phyloP scores from a whole-genome alignment of 2,888 invertebrate genomes.

The Ditylenchus weischeri region DNA sequence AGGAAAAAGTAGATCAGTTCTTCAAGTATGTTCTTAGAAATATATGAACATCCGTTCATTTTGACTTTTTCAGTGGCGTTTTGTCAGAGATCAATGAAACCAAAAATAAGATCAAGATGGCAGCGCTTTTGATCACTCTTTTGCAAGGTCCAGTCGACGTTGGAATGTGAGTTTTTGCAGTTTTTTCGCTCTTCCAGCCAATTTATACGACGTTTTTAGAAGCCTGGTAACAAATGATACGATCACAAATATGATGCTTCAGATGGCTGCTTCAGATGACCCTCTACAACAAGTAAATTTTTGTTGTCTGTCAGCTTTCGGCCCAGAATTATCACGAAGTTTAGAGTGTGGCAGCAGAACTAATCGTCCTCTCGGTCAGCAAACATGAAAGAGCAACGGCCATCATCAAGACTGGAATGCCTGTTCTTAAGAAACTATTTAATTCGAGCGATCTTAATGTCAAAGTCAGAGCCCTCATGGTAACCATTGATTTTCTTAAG shows the following conservation, averaged over 20 bases:
- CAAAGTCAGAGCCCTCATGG: constrained; percentile 68
- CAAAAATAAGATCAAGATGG: constrained; percentile 45
- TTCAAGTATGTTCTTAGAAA: constrained; percentile 66
- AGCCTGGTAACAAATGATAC: constrained; percentile 68
- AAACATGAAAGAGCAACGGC: constrained; percentile 93
- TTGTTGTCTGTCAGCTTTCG: background rate
- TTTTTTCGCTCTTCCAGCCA: too few relatives aligned
- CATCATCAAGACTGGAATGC: constrained; percentile 70
- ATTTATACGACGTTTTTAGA: too few relatives aligned
- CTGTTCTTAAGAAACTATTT: constrained; percentile 67
- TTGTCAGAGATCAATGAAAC: constrained; percentile 39
- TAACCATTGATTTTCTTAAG: constrained; percentile 48
- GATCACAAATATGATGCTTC: constrained; percentile 89
- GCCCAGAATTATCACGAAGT: constrained; percentile 22
- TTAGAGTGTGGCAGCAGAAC: constrained; percentile 90
- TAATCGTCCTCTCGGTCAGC: constrained; percentile 89
- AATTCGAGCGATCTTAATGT: constrained; percentile 84
- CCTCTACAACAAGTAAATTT: constrained; percentile 18
- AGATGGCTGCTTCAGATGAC: constrained; percentile 87
- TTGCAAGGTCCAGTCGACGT: constrained; percentile 85
- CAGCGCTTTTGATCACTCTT: constrained; percentile 71
- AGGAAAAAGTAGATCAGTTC: constrained; percentile 77
- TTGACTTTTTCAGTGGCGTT: constrained; percentile 37
- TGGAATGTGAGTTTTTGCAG: constrained; percentile 67
- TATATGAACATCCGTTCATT: background rate